Evolutionary conservation across 2,797 vertebrate genomes (phyloP), one percentile per base, ranked within the genome.

Genomic region (Rhinophrynus dorsalis): DNA sequence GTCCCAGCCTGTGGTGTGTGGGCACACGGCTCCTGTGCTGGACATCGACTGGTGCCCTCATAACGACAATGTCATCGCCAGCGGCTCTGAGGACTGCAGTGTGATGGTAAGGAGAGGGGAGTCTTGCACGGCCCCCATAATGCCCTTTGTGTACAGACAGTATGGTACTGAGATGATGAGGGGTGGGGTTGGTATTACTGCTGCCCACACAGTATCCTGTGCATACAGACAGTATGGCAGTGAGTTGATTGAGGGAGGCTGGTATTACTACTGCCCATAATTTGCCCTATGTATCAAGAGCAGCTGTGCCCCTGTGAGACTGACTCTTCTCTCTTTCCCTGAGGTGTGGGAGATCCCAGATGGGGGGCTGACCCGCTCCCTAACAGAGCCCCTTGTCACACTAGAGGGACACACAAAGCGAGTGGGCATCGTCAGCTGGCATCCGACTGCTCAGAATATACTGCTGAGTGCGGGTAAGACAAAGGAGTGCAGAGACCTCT

Each of bases 11-110:
- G 88, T 80, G 0, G 92, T 95, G 10, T 96, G 94, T 1, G 95
- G 95, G 24, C 95, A 96, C 88, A 96, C 94, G 0, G 95, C 90
- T 1, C 94, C 94, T 0, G 94, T 96, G 32, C 79, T 96, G 79
- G 95, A 96, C 80, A 93, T 96, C 0, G 93, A 94, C 77, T 96
- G 92, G 79, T 96, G 95, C 77, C 95, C 94, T 0, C 95, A 96
- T 80, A 96, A 96, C 1, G 95, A 96, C 83, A 93, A 96, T 50
- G 89, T 96, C 84, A 95, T 96, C 2, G 95, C 95, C 82, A 96
- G 95, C 0, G 88, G 92, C 61, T 96, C 95, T 0, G 95, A 96
- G 82, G 95, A 96, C 82, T 96, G 95, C 81, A 92, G 86, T 0
- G 91, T 95, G 74, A 96, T 96, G 94, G 94, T 95, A 67, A 59